Evolutionary conservation across 2,888 invertebrate species (phyloP), one percentile per base, ranked within the genome.

Genomic region (Mycalesis mineus): DNA sequence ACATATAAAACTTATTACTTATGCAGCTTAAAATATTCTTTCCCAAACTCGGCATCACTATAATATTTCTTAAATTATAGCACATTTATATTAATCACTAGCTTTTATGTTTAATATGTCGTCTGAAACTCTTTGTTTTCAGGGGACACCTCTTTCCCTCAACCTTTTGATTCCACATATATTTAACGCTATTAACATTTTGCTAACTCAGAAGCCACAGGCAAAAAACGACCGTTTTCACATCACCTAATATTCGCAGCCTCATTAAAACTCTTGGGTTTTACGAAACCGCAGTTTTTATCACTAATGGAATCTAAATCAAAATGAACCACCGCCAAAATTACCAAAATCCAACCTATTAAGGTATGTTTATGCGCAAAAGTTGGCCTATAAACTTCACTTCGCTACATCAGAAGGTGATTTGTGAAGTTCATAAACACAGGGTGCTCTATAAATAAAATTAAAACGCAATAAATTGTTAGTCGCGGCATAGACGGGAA

Each of bases 391-490:
- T 54, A 57, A 60, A 53, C 45, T 36, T 47, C 40, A 36, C 33
- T 36, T 41, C 22, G 17, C 33, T 55, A 39, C 53, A 57, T 60
- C 49, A 50, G 15, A 39, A 45, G 36, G 55, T 62, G 60, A 60
- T 60, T 60, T 57, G 55, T 53, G 55, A 54, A 49, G 41, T 33
- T 39, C 55, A 63, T 64, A 65, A 63, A 65, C 39, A 52, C 37
- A 37, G 59, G 45, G 42, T 44, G 45, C 33, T 49, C 60, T 58
- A 67, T 69, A 68, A 68, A 68, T 68, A 68, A 66, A 65, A 60
- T 68, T 66, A 68, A 68, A 66, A 63, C 53, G 64, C 65, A 58
- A 66, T 66, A 67, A 66, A 66, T 66, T 61, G 57, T 59, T 61
- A 41, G 29, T 40, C 31, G 13, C 29, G 41, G 17, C 13, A 44